Evolutionary conservation across 2,888 invertebrate genomes (phyloP), one percentile per base, ranked within the genome.

Genomic region (Tinea pellionella): DNA sequence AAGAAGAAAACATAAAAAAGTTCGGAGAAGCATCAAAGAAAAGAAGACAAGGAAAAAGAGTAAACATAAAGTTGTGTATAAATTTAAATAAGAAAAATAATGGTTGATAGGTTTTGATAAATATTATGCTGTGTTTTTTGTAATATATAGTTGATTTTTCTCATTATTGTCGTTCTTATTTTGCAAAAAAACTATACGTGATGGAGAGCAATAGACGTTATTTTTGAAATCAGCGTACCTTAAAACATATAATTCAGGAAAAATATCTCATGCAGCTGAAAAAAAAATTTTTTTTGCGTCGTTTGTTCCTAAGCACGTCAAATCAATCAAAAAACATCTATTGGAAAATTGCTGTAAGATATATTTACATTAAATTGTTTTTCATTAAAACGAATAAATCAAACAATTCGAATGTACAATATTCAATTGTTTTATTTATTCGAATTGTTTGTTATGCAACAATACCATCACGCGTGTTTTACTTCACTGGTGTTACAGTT

Each of bases 211-310:
- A 12, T 59, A 19, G 24, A 32, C 4, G 24, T 59, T n/a, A 18
- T 9, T 41, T 41, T 9, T 32, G 19, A 42, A 59, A 59, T 59
- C 59, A 42, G 37, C 43, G 59, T 18, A 15, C 32, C 13, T 41
- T 59, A 59, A 59, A 59, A 59, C 59, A 59, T 59, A 32, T 41
- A 41, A 41, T 37, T 59, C 19, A 59, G 59, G n/a, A 59, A 59
- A 59, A 59, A 59, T 59, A 59, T 41, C 59, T 42, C 59, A 59
- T 42, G 59, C 59, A 59, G 59, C 59, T 41, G 59, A 30, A 30
- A 15, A n/a, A n/a, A n/a, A n/a, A 3, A 11, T 18, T 59, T 37
- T 37, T 59, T 59, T 59, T 13, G 41, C 32, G 43, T 15, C 59
- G 41, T 59, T 37, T 59, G 30, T 30, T 30, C 4, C 9, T 30